A percentile compares a stretch with the other conserved stretches of the same genome.
Conservation (phyloP, 2,113 vertebrate genomes). For the Piprites chloris region DNA sequence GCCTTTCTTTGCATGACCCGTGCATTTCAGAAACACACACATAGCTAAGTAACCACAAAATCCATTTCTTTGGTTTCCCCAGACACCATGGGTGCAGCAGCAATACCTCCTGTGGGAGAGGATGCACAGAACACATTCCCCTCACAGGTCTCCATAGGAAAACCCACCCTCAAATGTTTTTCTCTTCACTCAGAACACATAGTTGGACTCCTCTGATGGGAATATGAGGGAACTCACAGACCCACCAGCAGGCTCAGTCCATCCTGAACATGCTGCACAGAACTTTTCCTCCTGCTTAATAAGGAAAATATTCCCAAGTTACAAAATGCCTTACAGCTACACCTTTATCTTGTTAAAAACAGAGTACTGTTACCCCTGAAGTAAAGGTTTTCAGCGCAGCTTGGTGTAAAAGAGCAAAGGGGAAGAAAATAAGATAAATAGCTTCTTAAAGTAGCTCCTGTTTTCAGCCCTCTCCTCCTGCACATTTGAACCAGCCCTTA, state of each 20-base stretch:
- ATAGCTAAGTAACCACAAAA: background rate
- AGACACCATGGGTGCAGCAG: accelerated
- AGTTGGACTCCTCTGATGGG: background rate
- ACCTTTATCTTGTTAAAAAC: background rate
- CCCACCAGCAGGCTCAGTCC: background rate
- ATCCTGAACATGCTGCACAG: accelerated
- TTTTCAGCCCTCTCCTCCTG: background rate
- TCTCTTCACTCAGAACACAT: accelerated
- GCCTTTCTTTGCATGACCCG: background rate
- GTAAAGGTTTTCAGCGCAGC: background rate
- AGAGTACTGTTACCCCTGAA: background rate
- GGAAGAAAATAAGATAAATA: background rate
- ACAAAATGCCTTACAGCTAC: background rate
- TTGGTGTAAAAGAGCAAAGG: background rate
- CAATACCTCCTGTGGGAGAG: accelerated
- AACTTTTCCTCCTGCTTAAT: accelerated
- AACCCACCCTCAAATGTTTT: background rate
- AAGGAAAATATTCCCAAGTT: background rate
- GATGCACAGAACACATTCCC: background rate
- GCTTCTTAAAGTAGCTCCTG: background rate
- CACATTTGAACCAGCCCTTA: background rate
- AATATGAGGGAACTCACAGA: background rate
- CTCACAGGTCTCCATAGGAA: accelerated
- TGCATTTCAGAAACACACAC: accelerated
- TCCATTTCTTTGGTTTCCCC: background rate